Conservation (phyloP, 1,140 invertebrate genomes). For the Drosophila oshimai region DNA sequence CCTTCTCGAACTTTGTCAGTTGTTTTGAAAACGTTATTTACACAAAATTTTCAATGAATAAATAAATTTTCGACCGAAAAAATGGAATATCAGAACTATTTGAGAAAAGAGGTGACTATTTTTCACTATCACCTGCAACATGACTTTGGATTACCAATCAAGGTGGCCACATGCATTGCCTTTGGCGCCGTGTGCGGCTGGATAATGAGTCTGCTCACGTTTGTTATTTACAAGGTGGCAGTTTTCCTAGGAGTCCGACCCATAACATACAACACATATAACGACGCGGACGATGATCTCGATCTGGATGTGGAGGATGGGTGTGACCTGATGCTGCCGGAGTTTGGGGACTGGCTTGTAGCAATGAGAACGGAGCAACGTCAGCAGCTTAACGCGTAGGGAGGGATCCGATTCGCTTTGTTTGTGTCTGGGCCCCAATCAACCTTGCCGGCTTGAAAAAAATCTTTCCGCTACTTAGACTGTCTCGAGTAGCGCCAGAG, state of each 20-base stretch:
- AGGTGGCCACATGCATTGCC: slow-evolving; percentile 52
- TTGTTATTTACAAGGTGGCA: slow-evolving; percentile 41
- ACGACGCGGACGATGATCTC: slow-evolving; percentile 37
- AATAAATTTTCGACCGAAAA: slow-evolving; percentile 5
- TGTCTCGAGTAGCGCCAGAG: too few species aligned
- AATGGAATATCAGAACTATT: slow-evolving; percentile 50
- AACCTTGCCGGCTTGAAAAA: too few species aligned
- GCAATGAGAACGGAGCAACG: too few species aligned
- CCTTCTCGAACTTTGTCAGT: too few species aligned
- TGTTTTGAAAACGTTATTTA: too few species aligned
- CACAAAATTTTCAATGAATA: too few species aligned
- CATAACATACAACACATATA: background rate
- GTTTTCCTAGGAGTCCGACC: slow-evolving; percentile 12
- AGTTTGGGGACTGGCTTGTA: slow-evolving; percentile 1
- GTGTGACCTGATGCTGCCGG: background rate
- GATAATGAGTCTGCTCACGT: slow-evolving; percentile 46
- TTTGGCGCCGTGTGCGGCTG: slow-evolving; percentile 56
- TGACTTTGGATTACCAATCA: slow-evolving; percentile 51
- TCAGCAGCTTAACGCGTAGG: too few species aligned
- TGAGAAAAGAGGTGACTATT: slow-evolving; percentile 24
- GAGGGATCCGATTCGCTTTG: too few species aligned
- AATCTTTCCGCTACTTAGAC: too few species aligned
- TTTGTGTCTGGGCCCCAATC: too few species aligned
- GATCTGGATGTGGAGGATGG: slow-evolving; percentile 41
- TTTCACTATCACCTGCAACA: slow-evolving; percentile 44